Conservation (phyloP, 2,797 vertebrate species). For the Adrianichthys oophorus region DNA sequence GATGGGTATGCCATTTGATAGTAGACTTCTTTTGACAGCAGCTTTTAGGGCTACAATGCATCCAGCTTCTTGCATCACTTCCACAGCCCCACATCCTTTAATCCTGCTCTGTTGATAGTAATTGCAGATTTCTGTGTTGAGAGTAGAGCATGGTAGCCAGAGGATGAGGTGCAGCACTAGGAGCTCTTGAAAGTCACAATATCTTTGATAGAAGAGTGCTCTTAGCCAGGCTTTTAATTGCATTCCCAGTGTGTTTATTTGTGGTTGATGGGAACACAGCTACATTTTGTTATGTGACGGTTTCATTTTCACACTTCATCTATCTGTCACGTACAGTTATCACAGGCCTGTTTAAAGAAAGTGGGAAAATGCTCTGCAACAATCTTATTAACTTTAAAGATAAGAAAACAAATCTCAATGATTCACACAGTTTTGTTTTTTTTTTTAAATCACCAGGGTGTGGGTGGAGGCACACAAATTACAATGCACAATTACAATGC, state of each 20-base stretch:
- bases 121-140: slow-evolving; percentile 14
- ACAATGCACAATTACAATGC: too few species aligned
- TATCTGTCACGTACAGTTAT: neutral
- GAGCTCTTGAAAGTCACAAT: slow-evolving; percentile 14
- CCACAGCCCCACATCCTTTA: slow-evolving; percentile 22
- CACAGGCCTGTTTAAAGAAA: too few species aligned
- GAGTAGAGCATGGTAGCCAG: slow-evolving; percentile 10
- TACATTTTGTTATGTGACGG: neutral
- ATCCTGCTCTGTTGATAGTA: slow-evolving; percentile 16
- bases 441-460: too few species aligned
- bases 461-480: too few species aligned
- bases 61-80: slow-evolving; percentile 11
- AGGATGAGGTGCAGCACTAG: slow-evolving; percentile 4
- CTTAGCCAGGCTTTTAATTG: slow-evolving; percentile 1
- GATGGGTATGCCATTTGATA: slow-evolving; percentile 43
- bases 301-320: neutral
- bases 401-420: too few species aligned
- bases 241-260: neutral
- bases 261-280: neutral
- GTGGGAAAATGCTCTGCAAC: too few species aligned
- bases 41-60: slow-evolving; percentile 21
- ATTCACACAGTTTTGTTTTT: too few species aligned
- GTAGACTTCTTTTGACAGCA: slow-evolving; percentile 20
- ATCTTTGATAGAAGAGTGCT: slow-evolving; percentile 2
- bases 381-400: too few species aligned